A percentile compares a stretch with the other conserved stretches of the same genome.
These are phyloP conservation scores for Mormyrus hasselquistii DNA, from an alignment of 2,797 vertebrate species.

Conservation along the genomic window DNA sequence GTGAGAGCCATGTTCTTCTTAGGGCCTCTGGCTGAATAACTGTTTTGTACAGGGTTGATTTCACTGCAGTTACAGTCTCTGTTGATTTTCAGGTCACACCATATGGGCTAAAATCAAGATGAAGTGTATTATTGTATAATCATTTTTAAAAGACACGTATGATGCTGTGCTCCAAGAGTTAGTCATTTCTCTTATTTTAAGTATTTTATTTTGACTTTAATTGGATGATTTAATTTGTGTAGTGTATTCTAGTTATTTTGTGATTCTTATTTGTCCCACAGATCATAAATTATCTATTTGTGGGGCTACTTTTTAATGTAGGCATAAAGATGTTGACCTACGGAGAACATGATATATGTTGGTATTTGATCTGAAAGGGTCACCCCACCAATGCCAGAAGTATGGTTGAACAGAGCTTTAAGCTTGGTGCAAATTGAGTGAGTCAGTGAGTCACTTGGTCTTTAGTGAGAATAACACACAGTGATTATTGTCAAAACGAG, in stretches of 20 bases:
- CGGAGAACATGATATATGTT: constrained; percentile 13
- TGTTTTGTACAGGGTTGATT: neutral
- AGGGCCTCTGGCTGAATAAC: neutral
- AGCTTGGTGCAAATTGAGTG: neutral
- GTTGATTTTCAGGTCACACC: neutral
- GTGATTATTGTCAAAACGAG: constrained; percentile 2
- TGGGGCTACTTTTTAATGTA: constrained; percentile 15
- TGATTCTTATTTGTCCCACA: neutral
- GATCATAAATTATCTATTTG: constrained; percentile 24
- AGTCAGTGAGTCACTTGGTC: neutral
- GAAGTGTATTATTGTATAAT: neutral
- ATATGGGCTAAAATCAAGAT: neutral
- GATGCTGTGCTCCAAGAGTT: neutral
- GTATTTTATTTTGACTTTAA: neutral
- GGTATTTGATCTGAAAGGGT: constrained; percentile 8
- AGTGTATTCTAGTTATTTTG: neutral
- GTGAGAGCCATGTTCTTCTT: neutral
- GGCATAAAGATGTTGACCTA: constrained; percentile 14
- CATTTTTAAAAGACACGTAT: neutral
- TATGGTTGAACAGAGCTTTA: neutral
- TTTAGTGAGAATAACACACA: neutral
- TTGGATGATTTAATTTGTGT: neutral
- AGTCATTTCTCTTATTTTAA: neutral
- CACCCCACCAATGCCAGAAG: neutral
- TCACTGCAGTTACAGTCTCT: neutral